Base-by-base conservation (phyloP, 2,888 invertebrate species). In the Agrotis segetum region DNA sequence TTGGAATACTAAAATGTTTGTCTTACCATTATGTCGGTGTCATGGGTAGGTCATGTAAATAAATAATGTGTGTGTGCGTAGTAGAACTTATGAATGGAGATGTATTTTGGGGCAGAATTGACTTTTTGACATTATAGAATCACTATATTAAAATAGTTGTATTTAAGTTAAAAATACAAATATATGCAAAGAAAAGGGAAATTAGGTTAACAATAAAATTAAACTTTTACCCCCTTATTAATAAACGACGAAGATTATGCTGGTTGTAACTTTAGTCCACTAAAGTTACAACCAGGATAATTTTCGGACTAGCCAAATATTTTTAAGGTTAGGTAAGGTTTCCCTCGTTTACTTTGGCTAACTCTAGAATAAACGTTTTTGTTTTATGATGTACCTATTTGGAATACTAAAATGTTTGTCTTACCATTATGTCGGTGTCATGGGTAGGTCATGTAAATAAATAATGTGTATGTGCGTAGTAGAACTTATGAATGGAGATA, bases 271-370 rank as follows among this genome's bases (percentile, higher is more conserved):
- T n/a, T n/a, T n/a, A n/a, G n/a, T n/a, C n/a, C n/a, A n/a, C n/a
- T n/a, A n/a, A n/a, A n/a, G n/a, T n/a, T n/a, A n/a, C n/a, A n/a
- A n/a, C n/a, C n/a, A n/a, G n/a, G n/a, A n/a, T n/a, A n/a, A n/a
- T n/a, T n/a, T n/a, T n/a, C n/a, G n/a, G n/a, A n/a, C n/a, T n/a
- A n/a, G n/a, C n/a, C n/a, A n/a, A n/a, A n/a, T n/a, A n/a, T n/a
- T n/a, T n/a, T n/a, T n/a, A n/a, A n/a, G n/a, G n/a, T 84, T 74
- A 83, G 80, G 74, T 71, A 60, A 85, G n/a, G n/a, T 78, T 85
- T 80, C 78, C 78, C 76, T n/a, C 63, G 59, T 66, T 77, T 74
- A 74, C 59, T 72, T 82, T 72, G 52, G 49, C 58, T 77, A 50
- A 81, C 52, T 68, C 56, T 24, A 76, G 81, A 76, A 49, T 64